A percentile compares a stretch with the other conserved stretches of the same genome.
Evolutionary conservation across 2,113 vertebrate species (phyloP).

Genomic region (Rhynchomys soricoides): DNA sequence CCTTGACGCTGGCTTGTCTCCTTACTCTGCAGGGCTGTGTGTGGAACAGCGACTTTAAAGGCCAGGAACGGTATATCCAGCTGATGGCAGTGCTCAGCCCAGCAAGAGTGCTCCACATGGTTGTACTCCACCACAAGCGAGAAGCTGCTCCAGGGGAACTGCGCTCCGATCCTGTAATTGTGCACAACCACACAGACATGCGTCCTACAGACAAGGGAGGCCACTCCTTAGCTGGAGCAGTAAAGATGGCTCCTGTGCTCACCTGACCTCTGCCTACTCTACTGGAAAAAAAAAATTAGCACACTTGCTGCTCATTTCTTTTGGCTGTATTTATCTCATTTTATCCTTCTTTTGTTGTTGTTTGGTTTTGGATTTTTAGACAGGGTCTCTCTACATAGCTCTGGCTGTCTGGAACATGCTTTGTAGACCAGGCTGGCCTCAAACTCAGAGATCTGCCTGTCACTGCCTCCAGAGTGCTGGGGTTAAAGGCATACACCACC

Average conservation of each 20-base stretch:
- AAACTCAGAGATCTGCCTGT: background rate
- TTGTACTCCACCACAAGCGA: conserved; percentile 93
- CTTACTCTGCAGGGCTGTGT: conserved; percentile 82
- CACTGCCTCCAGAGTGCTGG: background rate
- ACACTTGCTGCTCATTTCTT: conserved; percentile 45
- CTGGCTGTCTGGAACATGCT: background rate
- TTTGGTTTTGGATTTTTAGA: background rate
- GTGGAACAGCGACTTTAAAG: conserved; percentile 87
- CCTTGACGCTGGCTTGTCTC: conserved; percentile 33
- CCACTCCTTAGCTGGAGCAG: background rate
- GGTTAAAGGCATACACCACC: background rate
- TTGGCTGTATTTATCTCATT: background rate
- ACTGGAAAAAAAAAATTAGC: conserved; percentile 19
- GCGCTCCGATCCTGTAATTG: conserved; percentile 89
- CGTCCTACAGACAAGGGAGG: conserved; percentile 83
- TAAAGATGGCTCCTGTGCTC: background rate
- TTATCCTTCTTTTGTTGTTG: background rate
- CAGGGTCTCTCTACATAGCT: background rate
- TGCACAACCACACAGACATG: conserved; percentile 88
- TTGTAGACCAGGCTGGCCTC: background rate
- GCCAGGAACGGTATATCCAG: conserved; percentile 86
- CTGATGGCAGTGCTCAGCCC: conserved; percentile 88
- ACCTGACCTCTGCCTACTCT: background rate
- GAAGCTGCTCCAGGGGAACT: conserved; percentile 94
- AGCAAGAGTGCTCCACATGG: conserved; percentile 88